Percentiles rank a stretch among this genome's conserved stretches.
These are phyloP conservation scores for Leptothorax acervorum DNA, from an alignment of 2,888 invertebrate genomes.

Conservation along the genomic window DNA sequence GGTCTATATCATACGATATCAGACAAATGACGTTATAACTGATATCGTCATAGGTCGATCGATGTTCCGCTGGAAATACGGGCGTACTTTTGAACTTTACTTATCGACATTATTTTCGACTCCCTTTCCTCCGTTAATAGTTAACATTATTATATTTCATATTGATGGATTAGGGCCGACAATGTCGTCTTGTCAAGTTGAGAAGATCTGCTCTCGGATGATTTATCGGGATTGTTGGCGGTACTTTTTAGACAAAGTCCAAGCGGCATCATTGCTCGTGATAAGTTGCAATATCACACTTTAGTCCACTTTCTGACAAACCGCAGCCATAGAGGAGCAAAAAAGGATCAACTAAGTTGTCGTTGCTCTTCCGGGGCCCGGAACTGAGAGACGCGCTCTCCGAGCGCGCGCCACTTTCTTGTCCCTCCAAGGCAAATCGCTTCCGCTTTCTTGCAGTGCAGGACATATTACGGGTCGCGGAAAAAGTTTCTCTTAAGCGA, in stretches of 20 bases:
- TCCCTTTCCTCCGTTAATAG: not conserved
- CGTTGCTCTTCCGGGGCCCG: slow-evolving; percentile 37
- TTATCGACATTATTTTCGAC: slow-evolving; percentile 6
- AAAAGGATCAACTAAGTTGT: slow-evolving; percentile 48
- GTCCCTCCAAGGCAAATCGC: slow-evolving; percentile 42
- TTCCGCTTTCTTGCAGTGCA: slow-evolving; percentile 41
- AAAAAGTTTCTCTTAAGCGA: slow-evolving; percentile 51
- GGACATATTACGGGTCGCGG: slow-evolving; percentile 42
- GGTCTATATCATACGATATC: not conserved
- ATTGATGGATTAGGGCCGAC: slow-evolving; percentile 15
- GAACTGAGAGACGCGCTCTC: slow-evolving; percentile 23
- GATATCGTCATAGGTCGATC: not conserved
- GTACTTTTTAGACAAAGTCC: slow-evolving; percentile 27
- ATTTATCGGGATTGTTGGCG: slow-evolving; percentile 41
- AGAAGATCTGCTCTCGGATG: slow-evolving; percentile 19
- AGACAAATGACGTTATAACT: not conserved
- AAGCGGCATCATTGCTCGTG: slow-evolving; percentile 12
- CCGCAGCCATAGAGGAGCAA: slow-evolving; percentile 20
- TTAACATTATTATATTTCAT: not conserved
- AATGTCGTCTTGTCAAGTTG: not conserved
- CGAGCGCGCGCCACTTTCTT: slow-evolving; percentile 43
- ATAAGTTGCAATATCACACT: slow-evolving; percentile 54
- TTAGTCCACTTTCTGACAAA: slow-evolving; percentile 52
- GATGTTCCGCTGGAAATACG: not conserved
- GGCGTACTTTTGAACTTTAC: not conserved